phyloP scores from a whole-genome alignment of 2,113 vertebrate genomes.

The Tragelaphus buxtoni region DNA sequence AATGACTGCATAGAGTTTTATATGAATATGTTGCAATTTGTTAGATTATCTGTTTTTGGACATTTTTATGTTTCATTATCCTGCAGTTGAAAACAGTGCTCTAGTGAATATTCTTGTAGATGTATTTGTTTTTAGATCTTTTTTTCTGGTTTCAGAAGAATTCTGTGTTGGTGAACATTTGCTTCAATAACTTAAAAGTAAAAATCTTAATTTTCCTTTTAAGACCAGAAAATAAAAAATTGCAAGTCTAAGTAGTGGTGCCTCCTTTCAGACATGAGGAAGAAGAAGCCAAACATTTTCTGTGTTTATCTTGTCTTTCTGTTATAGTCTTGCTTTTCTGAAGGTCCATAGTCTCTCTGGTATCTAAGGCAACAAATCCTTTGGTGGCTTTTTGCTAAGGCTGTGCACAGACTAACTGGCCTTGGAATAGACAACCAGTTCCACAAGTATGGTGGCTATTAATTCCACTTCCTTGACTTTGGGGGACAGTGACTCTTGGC shows the following conservation, averaged over 20 bases:
- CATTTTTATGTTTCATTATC: background rate
- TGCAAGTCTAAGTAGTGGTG: background rate
- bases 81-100: background rate
- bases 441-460: background rate
- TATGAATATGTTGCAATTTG: background rate
- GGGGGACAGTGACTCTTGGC: background rate
- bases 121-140: background rate
- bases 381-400: background rate
- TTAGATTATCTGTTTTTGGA: background rate
- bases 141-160: conserved; percentile 15
- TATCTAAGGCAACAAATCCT: background rate
- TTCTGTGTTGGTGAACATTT: background rate
- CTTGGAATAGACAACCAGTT: background rate
- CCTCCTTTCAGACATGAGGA: background rate
- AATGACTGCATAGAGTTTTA: background rate
- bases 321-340: background rate
- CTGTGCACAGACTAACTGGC: background rate
- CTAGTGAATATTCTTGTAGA: background rate
- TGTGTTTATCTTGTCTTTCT: background rate
- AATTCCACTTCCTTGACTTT: background rate
- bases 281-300: background rate
- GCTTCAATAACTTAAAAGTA: background rate
- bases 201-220: background rate
- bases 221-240: background rate
- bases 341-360: background rate